Percentiles rank a stretch among this genome's conserved stretches.
phyloP scores from a whole-genome alignment of 2,888 invertebrate genomes.

The Eucera pruinosa region DNA sequence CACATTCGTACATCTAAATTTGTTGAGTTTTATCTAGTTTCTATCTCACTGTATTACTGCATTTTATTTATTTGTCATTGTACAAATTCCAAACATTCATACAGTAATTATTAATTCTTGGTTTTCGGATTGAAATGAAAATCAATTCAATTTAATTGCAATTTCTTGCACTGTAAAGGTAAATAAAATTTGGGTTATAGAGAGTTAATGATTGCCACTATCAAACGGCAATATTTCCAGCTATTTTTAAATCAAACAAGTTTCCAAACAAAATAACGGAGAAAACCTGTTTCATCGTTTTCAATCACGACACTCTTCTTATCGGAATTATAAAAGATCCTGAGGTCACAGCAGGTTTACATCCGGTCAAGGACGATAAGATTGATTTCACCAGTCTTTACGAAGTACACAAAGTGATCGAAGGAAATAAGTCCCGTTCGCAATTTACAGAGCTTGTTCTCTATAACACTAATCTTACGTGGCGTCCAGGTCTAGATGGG shows the following conservation, averaged over 20 bases:
- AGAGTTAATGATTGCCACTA: too few species aligned
- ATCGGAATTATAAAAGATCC: neutral
- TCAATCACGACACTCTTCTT: slow-evolving; percentile 9
- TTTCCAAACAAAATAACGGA: slow-evolving; percentile 3
- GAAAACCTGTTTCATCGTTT: slow-evolving; percentile 19
- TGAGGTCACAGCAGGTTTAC: slow-evolving; percentile 46
- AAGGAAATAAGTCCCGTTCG: slow-evolving; percentile 57
- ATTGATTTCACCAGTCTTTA: slow-evolving; percentile 57
- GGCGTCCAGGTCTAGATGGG: slow-evolving; percentile 10
- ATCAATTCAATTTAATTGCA: too few species aligned
- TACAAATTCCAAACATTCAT: too few species aligned
- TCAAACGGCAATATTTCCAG: neutral
- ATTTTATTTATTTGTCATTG: too few species aligned
- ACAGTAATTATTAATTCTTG: too few species aligned
- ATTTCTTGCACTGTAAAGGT: too few species aligned
- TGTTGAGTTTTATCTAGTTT: too few species aligned
- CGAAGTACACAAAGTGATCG: slow-evolving; percentile 32
- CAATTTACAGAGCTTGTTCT: slow-evolving; percentile 57
- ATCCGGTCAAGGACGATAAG: slow-evolving; percentile 61
- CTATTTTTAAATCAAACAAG: neutral
- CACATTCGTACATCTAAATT: too few species aligned
- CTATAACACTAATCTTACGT: slow-evolving; percentile 42
- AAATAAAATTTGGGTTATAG: too few species aligned
- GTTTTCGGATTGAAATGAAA: too few species aligned
- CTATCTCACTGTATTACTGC: too few species aligned